These are phyloP conservation scores for Margarornis squamiger DNA, from an alignment of 2,797 vertebrate genomes.

Conservation along the genomic window DNA sequence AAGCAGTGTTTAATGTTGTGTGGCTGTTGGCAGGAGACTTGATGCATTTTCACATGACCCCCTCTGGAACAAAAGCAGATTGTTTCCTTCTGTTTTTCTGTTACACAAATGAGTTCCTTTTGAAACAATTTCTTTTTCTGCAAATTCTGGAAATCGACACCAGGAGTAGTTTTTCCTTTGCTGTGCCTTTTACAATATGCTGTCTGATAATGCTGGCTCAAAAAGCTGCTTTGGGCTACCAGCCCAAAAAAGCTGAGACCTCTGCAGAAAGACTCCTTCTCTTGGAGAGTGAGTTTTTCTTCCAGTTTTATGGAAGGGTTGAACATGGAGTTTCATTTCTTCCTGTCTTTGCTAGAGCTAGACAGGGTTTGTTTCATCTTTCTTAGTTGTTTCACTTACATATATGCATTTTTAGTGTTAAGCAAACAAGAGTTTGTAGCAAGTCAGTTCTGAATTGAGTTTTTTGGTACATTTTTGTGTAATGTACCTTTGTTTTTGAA, in stretches of 20 bases:
- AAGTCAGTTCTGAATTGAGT: neutral
- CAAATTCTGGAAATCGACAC: slow-evolving; percentile 38
- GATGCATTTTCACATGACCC: slow-evolving; percentile 61
- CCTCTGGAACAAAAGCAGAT: slow-evolving; percentile 58
- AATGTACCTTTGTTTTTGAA: neutral
- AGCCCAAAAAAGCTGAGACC: neutral
- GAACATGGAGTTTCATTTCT: neutral
- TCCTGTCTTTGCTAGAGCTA: neutral
- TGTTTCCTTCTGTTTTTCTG: slow-evolving; percentile 50
- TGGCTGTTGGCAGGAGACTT: slow-evolving; percentile 53
- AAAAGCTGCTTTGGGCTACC: neutral
- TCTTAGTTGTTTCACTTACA: neutral
- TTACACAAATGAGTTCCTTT: slow-evolving; percentile 53
- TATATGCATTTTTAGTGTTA: neutral
- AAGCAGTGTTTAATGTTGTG: slow-evolving; percentile 65
- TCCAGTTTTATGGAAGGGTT: neutral
- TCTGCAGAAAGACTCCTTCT: neutral
- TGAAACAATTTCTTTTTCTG: slow-evolving; percentile 42
- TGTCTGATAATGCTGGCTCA: neutral
- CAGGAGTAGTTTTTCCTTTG: slow-evolving; percentile 11
- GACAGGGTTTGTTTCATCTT: neutral
- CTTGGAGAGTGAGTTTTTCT: neutral
- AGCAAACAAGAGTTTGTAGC: neutral
- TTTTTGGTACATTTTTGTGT: neutral
- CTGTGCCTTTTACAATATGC: neutral